Percentiles rank a stretch among this genome's conserved stretches.
phyloP scores from a whole-genome alignment of 2,888 invertebrate species.

The Tuberolachnus salignus region DNA sequence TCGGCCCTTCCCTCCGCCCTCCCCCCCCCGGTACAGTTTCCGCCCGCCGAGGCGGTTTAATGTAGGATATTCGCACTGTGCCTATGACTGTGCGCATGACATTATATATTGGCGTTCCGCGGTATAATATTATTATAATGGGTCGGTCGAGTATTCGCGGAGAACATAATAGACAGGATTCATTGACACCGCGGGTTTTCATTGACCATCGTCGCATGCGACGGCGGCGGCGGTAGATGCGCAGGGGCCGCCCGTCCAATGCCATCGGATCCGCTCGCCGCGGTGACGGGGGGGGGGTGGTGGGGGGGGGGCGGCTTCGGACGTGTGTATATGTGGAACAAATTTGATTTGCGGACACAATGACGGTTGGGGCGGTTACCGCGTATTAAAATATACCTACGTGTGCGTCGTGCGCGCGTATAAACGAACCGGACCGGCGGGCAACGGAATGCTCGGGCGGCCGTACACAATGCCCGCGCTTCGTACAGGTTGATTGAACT shows the following conservation, averaged over 20 bases:
- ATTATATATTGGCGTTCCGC: background rate
- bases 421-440: slow-evolving; percentile 28
- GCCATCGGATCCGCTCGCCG: slow-evolving; percentile 5
- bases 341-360: slow-evolving; percentile 56
- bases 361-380: slow-evolving; percentile 18
- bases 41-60: too few relatives aligned
- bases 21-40: too few relatives aligned
- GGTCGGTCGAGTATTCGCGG: background rate
- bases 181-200: slow-evolving; percentile 39
- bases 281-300: background rate
- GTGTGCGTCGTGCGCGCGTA: too few relatives aligned
- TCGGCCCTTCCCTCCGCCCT: too few relatives aligned
- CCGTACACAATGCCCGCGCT: slow-evolving; percentile 40
- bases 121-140: too few relatives aligned
- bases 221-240: background rate
- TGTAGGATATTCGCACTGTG: too few relatives aligned
- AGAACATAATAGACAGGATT: slow-evolving; percentile 31
- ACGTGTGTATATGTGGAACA: slow-evolving; percentile 54
- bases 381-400: slow-evolving; percentile 20
- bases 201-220: slow-evolving; percentile 17
- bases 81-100: too few relatives aligned
- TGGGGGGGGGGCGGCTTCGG: background rate
- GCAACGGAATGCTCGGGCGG: slow-evolving; percentile 39
- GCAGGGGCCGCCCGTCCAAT: background rate
- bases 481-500: slow-evolving; percentile 52